Conservation (phyloP, 2,797 vertebrate species). For the Pogoniulus pusillus region DNA sequence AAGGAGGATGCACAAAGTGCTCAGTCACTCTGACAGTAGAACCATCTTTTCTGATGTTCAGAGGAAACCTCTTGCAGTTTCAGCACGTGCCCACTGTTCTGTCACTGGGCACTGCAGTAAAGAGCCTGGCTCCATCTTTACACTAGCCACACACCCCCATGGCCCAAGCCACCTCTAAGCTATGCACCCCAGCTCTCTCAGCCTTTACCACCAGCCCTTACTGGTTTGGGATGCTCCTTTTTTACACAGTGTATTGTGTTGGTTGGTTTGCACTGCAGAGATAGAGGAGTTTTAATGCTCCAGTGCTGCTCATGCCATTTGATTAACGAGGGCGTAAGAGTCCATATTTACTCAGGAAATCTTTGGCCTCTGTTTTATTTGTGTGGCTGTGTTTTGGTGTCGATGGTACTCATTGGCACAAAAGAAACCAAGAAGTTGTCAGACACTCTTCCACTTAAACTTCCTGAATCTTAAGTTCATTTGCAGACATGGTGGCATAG, state of each 20-base stretch:
- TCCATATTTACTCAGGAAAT: background rate
- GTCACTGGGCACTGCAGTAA: background rate
- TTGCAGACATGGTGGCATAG: background rate
- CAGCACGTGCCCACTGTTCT: background rate
- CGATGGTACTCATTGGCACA: background rate
- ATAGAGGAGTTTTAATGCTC: background rate
- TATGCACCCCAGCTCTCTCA: background rate
- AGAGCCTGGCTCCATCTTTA: background rate
- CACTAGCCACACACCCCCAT: fast-evolving
- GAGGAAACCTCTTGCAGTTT: background rate
- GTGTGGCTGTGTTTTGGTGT: background rate
- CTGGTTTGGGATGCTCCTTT: background rate
- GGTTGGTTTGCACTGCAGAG: background rate
- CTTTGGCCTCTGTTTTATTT: background rate
- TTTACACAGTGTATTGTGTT: background rate
- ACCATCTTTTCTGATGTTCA: background rate
- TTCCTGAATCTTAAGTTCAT: conserved; percentile 32
- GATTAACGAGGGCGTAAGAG: background rate
- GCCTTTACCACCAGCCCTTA: background rate
- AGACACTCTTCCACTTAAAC: conserved; percentile 46
- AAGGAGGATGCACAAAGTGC: background rate
- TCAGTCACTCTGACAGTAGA: fast-evolving
- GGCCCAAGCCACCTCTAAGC: background rate
- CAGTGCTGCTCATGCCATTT: conserved; percentile 15
- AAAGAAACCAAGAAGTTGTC: conserved; percentile 47